Conservation (phyloP, 2,888 invertebrate species). For the Rutpela maculata region DNA sequence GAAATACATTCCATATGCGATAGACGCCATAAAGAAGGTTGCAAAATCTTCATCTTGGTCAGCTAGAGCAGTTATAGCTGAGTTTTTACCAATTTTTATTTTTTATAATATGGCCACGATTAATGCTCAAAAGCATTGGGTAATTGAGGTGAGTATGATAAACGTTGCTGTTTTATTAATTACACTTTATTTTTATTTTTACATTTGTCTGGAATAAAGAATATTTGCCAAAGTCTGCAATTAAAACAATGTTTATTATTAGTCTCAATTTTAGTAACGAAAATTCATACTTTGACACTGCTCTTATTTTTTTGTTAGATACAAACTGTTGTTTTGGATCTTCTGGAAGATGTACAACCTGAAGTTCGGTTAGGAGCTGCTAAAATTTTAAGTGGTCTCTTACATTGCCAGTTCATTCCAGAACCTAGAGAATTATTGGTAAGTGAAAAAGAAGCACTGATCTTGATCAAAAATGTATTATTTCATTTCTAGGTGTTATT, state of each 20-base stretch:
- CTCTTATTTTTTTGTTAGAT: slow-evolving; percentile 70
- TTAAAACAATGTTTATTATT: too few species aligned
- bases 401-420: slow-evolving; percentile 88
- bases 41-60: slow-evolving; percentile 80
- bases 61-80: slow-evolving; percentile 80
- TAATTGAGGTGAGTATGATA: slow-evolving; percentile 72
- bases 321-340: slow-evolving; percentile 78
- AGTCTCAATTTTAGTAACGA: too few species aligned
- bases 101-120: slow-evolving; percentile 84
- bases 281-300: background rate
- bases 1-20: slow-evolving; percentile 77
- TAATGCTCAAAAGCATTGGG: slow-evolving; percentile 75
- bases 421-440: slow-evolving; percentile 78
- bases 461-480: background rate
- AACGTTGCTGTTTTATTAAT: background rate
- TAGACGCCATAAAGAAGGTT: slow-evolving; percentile 75
- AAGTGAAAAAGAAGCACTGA: slow-evolving; percentile 60
- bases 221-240: too few species aligned
- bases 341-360: slow-evolving; percentile 83
- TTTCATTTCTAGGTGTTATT: slow-evolving; percentile 75
- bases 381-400: slow-evolving; percentile 87
- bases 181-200: too few species aligned
- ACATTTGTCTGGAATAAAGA: too few species aligned
- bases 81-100: slow-evolving; percentile 82
- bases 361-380: slow-evolving; percentile 91